Evolutionary conservation across 2,113 vertebrate species (phyloP).

Genomic region (Festucalex cinctus): DNA sequence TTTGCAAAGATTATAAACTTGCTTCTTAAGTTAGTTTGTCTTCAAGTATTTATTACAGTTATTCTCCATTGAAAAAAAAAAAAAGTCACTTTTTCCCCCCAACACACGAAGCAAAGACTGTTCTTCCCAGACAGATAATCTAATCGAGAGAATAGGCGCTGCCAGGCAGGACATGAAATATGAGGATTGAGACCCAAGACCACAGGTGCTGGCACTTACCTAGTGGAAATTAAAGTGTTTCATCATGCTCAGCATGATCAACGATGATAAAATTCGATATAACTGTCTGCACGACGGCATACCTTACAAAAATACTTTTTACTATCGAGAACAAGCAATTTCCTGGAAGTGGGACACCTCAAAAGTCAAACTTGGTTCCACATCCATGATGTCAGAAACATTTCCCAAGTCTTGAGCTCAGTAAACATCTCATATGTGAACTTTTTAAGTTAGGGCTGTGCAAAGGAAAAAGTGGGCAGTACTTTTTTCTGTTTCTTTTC

Average conservation of each 20-base stretch:
- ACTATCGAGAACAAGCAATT: neutral
- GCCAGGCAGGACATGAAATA: constrained; percentile 4
- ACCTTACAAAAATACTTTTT: neutral
- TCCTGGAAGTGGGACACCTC: neutral
- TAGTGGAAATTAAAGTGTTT: neutral
- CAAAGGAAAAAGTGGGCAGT: too few relatives aligned
- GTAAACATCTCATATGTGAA: neutral
- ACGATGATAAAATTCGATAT: neutral
- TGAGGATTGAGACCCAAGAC: constrained; percentile 1
- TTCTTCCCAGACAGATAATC: neutral
- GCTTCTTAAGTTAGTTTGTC: too few relatives aligned
- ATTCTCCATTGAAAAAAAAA: too few relatives aligned
- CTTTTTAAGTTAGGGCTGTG: too few relatives aligned
- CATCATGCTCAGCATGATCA: neutral
- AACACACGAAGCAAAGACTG: neutral
- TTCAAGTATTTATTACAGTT: too few relatives aligned
- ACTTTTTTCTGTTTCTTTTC: too few relatives aligned
- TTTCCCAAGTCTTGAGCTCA: neutral
- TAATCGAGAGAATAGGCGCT: neutral
- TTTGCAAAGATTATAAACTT: too few relatives aligned
- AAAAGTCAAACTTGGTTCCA: neutral
- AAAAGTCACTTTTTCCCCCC: too few relatives aligned
- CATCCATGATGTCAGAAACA: neutral
- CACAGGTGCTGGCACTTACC: neutral
- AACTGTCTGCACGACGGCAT: neutral